Percentiles rank a stretch among this genome's conserved stretches.
These are phyloP conservation scores for Plagodis pulveraria DNA, from an alignment of 2,888 invertebrate genomes.

Conservation along the genomic window DNA sequence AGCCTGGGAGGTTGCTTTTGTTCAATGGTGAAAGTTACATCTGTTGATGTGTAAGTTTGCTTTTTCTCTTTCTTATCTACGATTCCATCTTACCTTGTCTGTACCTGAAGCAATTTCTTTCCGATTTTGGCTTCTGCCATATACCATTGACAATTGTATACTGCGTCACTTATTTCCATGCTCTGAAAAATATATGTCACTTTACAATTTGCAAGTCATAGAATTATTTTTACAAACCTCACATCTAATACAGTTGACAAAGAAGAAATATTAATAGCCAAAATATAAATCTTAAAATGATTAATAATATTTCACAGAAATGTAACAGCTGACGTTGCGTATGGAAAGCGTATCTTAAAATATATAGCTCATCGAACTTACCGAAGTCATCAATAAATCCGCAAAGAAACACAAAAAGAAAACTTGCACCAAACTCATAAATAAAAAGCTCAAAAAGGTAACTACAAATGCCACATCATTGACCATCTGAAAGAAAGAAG, in stretches of 20 bases:
- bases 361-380: conserved; percentile 37
- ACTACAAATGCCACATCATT: conserved; percentile 47
- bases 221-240: too few relatives aligned
- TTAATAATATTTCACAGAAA: too few relatives aligned
- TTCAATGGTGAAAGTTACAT: too few relatives aligned
- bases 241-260: too few relatives aligned
- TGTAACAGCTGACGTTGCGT: too few relatives aligned
- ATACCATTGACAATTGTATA: conserved; percentile 64
- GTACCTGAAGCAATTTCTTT: conserved; percentile 53
- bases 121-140: conserved; percentile 41
- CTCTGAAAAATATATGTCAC: conserved; percentile 47
- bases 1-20: too few relatives aligned
- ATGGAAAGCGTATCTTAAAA: too few relatives aligned
- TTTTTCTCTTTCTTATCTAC: not conserved
- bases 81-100: conserved; percentile 49
- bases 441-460: conserved; percentile 57
- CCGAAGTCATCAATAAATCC: conserved; percentile 60
- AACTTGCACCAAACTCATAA: conserved; percentile 57
- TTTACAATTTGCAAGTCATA: too few relatives aligned
- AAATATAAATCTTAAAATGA: too few relatives aligned
- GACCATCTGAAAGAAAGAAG: conserved; percentile 50
- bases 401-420: conserved; percentile 67
- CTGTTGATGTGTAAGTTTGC: too few relatives aligned
- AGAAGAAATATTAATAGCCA: too few relatives aligned
- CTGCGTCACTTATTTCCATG: conserved; percentile 51